Conservation (phyloP, 2,888 invertebrate species). For the Synanthedon andrenaeformis region DNA sequence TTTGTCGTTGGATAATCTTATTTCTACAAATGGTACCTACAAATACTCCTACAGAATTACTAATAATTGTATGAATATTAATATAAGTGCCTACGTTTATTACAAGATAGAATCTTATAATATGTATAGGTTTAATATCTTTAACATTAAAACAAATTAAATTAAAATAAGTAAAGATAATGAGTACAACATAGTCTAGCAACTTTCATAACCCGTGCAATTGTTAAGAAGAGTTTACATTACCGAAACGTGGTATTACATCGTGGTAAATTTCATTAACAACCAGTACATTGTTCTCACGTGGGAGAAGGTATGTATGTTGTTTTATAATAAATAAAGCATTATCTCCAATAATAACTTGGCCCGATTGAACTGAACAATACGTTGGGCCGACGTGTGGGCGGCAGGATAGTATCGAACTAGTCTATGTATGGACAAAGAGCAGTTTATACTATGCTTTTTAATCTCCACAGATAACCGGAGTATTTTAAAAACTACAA, state of each 20-base stretch:
- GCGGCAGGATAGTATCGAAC: slow-evolving; percentile 41
- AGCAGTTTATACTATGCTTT: slow-evolving; percentile 16
- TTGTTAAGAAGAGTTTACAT: not conserved
- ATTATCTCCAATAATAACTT: slow-evolving; percentile 62
- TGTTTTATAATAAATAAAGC: slow-evolving; percentile 42
- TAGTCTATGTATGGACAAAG: slow-evolving; percentile 21
- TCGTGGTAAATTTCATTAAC: slow-evolving; percentile 19
- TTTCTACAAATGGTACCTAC: not conserved
- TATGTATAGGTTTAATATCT: no score
- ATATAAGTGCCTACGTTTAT: no score
- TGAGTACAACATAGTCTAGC: no score
- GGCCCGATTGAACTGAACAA: slow-evolving; percentile 52
- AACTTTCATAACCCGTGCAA: no score
- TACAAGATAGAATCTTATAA: no score
- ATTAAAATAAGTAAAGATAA: no score
- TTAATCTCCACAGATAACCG: not conserved
- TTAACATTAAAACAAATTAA: no score
- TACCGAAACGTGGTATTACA: not conserved
- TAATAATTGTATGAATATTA: no score
- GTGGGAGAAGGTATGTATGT: slow-evolving; percentile 8
- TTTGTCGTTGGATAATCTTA: slow-evolving; percentile 29
- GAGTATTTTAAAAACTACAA: no score
- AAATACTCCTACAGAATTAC: no score
- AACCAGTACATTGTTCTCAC: slow-evolving; percentile 30
- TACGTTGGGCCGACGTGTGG: slow-evolving; percentile 44